Evolutionary conservation across 2,113 vertebrate genomes (phyloP), one percentile per base, ranked within the genome.

Genomic region (Eupsittula cactorum): DNA sequence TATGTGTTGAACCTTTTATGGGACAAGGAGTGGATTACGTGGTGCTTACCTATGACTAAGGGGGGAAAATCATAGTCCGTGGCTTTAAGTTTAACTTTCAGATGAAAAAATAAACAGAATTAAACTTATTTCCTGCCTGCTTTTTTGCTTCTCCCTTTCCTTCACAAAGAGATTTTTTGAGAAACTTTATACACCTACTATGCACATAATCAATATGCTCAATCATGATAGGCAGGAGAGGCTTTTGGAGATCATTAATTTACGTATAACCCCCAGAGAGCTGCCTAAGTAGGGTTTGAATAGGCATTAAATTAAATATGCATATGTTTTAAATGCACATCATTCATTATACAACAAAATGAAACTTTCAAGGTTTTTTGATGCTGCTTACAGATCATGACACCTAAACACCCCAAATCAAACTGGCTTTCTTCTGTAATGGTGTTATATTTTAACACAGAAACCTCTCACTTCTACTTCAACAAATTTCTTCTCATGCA

Each of bases 271-370:
- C 94, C 82, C 93, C 74, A 87, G 87, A 95, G 92, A 97, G 75
- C 78, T 77, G 84, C 50, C 78, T 91, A 77, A 76, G 62, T 93
- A 86, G 75, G 44, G 41, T 77, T 39, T 79, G 87, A 88, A 91
- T 95, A 84, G 92, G 82, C 91, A 93, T 95, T 95, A 95, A 94
- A 86, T 97, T 97, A 97, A 96, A 89, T 91, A 97, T 92, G 93
- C 91, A 80, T 91, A 93, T 95, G 67, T 88, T 97, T 91, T 95
- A 92, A 95, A 95, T 86, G 95, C 90, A 93, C 83, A 76, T 93
- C 80, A 79, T 96, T 96, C 93, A 79, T 97, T 96, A 95, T 83
- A 94, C 15, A 81, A 70, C 77, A 84, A 97, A 96, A 94, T 86
- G 90, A 97, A 98, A 97, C 86, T 98, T 98, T 95, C 78, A 93